Base-by-base conservation (phyloP, 1,140 invertebrate genomes). In the Drosophila erecta region DNA sequence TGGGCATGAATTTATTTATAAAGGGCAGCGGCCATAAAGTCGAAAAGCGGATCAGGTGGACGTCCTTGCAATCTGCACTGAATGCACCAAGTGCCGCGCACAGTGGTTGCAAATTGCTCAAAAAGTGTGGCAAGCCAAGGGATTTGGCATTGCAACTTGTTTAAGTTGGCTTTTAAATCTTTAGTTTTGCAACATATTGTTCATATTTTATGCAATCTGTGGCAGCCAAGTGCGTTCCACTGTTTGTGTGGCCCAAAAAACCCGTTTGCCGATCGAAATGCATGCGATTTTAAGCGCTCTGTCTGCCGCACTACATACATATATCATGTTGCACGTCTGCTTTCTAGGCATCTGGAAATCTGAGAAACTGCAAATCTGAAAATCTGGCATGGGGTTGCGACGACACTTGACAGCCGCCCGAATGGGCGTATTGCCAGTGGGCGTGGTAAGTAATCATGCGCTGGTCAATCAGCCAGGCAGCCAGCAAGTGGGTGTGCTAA, bases 11-110 rank as follows among this genome's bases (percentile, higher is more conserved):
- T 47, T 78, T 76, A 57, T 75, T 64, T 66, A 65, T 56, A 79
- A 74, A 62, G 62, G 73, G 64, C 53, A 58, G 56, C 49, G 53
- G 64, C 43, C 64, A 67, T 62, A 65, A 57, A 65, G 58, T 58
- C 60, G 38, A 50, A 81, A 78, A 76, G 70, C 69, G 58, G 79
- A 87, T 87, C 84, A 87, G 83, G 83, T 87, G 83, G 83, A 87
- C 79, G 83, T 87, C 83, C 83, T 87, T 87, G 83, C 79, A 69
- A 47, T 46, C 60, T 50, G 43, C 27, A 35, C 33, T 53, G 44
- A 67, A 64, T 35, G 47, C 41, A 56, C 10, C 41, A 49, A 78
- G 37, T 40, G 12, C n/a, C 15, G 11, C 1, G 20, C 15, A 77
- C 75, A 76, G 49, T 77, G 73, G 56, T 8, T 6, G 4, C 4